Base-by-base conservation (phyloP, 2,113 vertebrate species). In the Sylvia atricapilla region DNA sequence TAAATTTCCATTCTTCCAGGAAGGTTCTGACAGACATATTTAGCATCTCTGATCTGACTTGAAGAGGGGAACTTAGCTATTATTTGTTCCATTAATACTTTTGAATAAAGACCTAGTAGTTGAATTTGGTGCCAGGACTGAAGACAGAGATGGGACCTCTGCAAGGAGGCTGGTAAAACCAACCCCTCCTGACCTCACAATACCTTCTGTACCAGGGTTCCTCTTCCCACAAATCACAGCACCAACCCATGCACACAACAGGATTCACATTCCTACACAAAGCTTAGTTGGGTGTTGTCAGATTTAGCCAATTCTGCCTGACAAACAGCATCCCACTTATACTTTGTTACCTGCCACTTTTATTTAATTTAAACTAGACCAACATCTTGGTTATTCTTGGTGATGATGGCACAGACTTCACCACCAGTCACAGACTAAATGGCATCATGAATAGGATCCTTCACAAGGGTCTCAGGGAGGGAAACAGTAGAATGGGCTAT, bases 1-100 rank as follows among this genome's bases (percentile, higher is more conserved):
- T 91, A 91, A 83, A 83, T 84, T 86, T 87, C 72, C 50, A 67
- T 86, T 93, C 63, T 89, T 95, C 70, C 82, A 74, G 55, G 70
- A 97, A 95, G 84, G 84, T 63, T 90, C 33, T 67, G 59, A 50
- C 49, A 82, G 81, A 39, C 10, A 62, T 25, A 55, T 93, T 74
- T 90, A 93, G 66, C 78, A 93, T 41, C 47, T 74, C 68, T 81
- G 47, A n/a, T 70, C 17, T 74, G 55, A 88, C 52, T 86, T 83
- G 12, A 81, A 24, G 14, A 58, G 35, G 35, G 22, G 27, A 35
- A 66, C 9, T 76, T 43, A 30, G 43, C 28, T 69, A 7, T 78
- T 50, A 76, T 21, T 75, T 43, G 31, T 76, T 84, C 41, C 37
- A 55, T 31, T 46, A 73, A 85, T 59, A 28, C 59, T 79, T 87